These are phyloP conservation scores for Ceratina australensis DNA, from an alignment of 1,140 invertebrate genomes.

Conservation along the genomic window DNA sequence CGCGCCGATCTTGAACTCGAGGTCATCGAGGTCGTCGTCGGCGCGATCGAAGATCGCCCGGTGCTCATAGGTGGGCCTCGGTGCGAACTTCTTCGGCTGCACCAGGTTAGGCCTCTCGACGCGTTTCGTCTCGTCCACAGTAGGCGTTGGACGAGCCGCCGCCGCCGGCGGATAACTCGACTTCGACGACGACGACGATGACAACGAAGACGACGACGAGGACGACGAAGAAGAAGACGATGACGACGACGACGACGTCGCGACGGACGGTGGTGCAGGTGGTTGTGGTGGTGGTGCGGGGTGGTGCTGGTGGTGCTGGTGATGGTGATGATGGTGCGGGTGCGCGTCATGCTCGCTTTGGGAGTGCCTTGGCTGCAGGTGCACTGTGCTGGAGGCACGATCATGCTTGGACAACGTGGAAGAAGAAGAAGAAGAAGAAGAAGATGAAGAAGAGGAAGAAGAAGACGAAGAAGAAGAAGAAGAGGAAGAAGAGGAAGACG, in stretches of 20 bases:
- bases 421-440: conserved; percentile 65
- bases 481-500: conserved; percentile 57
- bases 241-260: conserved; percentile 50
- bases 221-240: conserved; percentile 32
- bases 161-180: conserved; percentile 55
- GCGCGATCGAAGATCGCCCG: conserved; percentile 75
- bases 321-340: conserved; percentile 68
- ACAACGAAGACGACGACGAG: conserved; percentile 36
- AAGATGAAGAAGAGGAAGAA: conserved; percentile 64
- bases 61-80: conserved; percentile 77
- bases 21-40: conserved; percentile 75
- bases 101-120: conserved; percentile 66
- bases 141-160: conserved; percentile 71
- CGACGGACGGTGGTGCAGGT: conserved; percentile 62
- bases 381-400: conserved; percentile 71
- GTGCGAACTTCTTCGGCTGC: conserved; percentile 73
- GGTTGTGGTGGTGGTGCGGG: conserved; percentile 66
- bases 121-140: conserved; percentile 70
- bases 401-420: conserved; percentile 75
- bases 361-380: conserved; percentile 70
- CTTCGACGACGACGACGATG: conserved; percentile 56
- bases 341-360: conserved; percentile 74
- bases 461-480: conserved; percentile 61
- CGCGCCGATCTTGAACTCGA: conserved; percentile 69
- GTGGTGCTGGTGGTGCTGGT: conserved; percentile 72